Evolutionary conservation across 2,113 vertebrate genomes (phyloP), one percentile per base, ranked within the genome.

Genomic region (Vireo altiloquus): DNA sequence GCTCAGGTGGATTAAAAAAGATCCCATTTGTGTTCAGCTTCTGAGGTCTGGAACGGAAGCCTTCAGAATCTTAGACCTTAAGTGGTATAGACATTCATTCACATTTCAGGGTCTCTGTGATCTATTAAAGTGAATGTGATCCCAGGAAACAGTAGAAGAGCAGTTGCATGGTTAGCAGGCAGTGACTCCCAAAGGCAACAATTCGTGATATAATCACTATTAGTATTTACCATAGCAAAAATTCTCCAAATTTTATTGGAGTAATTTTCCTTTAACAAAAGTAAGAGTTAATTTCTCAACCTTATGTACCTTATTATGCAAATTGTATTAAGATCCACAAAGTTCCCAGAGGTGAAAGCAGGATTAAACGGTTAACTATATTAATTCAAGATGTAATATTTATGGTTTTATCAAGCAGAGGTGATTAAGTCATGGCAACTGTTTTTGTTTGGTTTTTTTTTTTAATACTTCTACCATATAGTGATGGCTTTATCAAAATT

Each of bases 1-100:
- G 50, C 33, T 78, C 70, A 3, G 27, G 12, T 9, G 13, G 9
- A 35, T 24, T 46, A 30, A 71, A 15, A 6, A 46, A 52, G 2
- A 35, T 13, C 14, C 15, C 15, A 8, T 11, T 19, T 37, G 18
- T 2, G 6, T 28, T 44, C 35, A 17, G 68, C 6, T 37, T 77
- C 33, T 2, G 1, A 61, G 42, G 21, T 57, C 54, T 10, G 7
- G 30, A 68, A 68, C 5, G 31, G 35, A 68, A 82, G 63, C 13
- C 18, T 82, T 4, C 47, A 8, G 25, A 42, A 64, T 13, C 22
- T n/a, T 20, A 31, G 53, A 37, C 37, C 37, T 52, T 18, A 77
- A 37, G 83, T 44, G 24, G 27, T 0, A 0, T 2, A 54, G 35
- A 7, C 19, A 10, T 47, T 71, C 28, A 5, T 28, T 59, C 44